A percentile compares a stretch with the other conserved stretches of the same genome.
Conservation (phyloP, 2,113 vertebrate genomes). For the Anarrhichthys ocellatus region DNA sequence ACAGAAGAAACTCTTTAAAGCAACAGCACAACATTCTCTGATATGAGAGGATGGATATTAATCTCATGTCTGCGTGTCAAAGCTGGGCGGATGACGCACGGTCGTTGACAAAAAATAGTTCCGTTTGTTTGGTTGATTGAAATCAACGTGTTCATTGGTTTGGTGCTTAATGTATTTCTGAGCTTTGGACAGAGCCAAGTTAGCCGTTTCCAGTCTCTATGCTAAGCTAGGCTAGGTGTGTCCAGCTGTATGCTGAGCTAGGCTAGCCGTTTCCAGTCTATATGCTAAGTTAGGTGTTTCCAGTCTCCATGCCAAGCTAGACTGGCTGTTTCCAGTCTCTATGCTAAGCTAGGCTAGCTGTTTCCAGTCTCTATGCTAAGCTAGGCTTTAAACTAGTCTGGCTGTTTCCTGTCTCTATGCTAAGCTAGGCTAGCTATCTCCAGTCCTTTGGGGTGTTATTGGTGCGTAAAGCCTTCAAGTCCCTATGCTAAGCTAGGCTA, state of each 20-base stretch:
- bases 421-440: no score
- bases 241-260: neutral
- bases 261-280: no score
- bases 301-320: slow-evolving; percentile 5
- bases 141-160: neutral
- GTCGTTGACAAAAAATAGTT: neutral
- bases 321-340: neutral
- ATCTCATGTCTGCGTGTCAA: neutral
- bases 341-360: no score
- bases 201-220: neutral
- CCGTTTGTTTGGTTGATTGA: neutral
- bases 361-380: no score
- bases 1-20: neutral
- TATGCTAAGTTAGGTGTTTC: neutral
- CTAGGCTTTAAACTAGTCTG: no score
- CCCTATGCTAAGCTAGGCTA: no score
- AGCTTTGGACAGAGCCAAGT: neutral
- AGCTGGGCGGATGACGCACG: neutral
- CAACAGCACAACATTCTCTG: neutral
- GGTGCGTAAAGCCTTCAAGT: no score
- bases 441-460: no score
- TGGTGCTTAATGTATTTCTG: no score
- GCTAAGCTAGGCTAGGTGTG: neutral
- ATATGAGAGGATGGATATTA: neutral
- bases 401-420: no score